Percentiles rank a stretch among this genome's conserved stretches.
Conservation (phyloP, 2,113 vertebrate species). For the Ophthalmolycus amberensis region DNA sequence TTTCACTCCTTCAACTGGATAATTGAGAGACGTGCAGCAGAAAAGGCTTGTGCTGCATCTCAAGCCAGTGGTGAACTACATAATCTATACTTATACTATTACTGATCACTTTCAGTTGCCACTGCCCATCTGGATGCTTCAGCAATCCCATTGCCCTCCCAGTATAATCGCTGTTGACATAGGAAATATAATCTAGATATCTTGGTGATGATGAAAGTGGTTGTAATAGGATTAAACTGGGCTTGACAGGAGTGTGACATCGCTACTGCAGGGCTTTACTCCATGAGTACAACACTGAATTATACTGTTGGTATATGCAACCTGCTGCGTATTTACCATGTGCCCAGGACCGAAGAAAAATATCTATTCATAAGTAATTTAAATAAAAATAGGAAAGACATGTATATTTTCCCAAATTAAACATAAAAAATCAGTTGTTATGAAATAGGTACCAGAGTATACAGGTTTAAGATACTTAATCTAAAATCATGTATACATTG, state of each 20-base stretch:
- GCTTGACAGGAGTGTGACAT: slow-evolving; percentile 66
- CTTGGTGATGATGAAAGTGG: slow-evolving; percentile 81
- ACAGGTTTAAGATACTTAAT: background rate
- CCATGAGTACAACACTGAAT: slow-evolving; percentile 35
- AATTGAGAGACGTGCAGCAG: slow-evolving; percentile 16
- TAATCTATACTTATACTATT: slow-evolving; percentile 65
- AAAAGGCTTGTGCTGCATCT: slow-evolving; percentile 17
- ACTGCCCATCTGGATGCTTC: slow-evolving; percentile 64
- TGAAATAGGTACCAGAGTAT: no score
- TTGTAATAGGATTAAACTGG: slow-evolving; percentile 79
- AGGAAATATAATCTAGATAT: slow-evolving; percentile 77
- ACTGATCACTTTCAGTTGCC: slow-evolving; percentile 72
- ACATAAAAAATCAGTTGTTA: background rate
- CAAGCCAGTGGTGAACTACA: slow-evolving; percentile 15
- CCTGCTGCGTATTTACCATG: background rate
- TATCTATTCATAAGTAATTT: background rate
- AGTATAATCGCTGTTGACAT: slow-evolving; percentile 69
- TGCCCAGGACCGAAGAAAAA: background rate
- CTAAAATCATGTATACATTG: background rate
- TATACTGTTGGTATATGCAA: slow-evolving; percentile 15
- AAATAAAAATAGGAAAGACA: background rate
- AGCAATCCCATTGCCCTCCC: slow-evolving; percentile 55
- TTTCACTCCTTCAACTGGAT: slow-evolving; percentile 32
- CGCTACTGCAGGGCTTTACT: slow-evolving; percentile 57
- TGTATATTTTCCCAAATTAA: background rate